Percentiles rank a stretch among this genome's conserved stretches.
These are phyloP conservation scores for Stegodyphus dumicola DNA, from an alignment of 1,140 invertebrate species.

Conservation along the genomic window DNA sequence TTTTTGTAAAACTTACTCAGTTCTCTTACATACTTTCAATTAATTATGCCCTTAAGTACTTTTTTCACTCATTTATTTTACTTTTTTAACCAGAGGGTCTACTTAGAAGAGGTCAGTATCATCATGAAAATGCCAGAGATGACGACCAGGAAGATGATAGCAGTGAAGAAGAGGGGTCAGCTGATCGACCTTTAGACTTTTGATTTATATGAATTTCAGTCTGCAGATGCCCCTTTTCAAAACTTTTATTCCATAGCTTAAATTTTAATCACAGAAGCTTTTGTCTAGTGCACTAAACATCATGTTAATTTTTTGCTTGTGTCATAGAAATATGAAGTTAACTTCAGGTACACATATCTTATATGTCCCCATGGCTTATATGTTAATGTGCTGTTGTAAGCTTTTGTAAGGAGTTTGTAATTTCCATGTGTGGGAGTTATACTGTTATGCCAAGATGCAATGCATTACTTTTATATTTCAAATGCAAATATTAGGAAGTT, in stretches of 20 bases:
- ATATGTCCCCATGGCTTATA: slow-evolving; percentile 33
- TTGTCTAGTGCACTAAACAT: slow-evolving; percentile 43
- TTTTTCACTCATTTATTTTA: no score
- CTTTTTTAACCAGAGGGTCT: slow-evolving; percentile 17
- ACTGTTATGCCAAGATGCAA: not conserved
- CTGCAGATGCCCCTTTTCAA: slow-evolving; percentile 54
- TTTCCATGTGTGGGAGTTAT: slow-evolving; percentile 15
- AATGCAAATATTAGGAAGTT: no score
- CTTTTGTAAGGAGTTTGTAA: slow-evolving; percentile 42
- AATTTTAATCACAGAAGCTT: slow-evolving; percentile 33
- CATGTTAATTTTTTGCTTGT: slow-evolving; percentile 41
- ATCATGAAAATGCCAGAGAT: slow-evolving; percentile 20
- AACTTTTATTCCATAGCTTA: not conserved
- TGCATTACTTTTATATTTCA: slow-evolving; percentile 26
- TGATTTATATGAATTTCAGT: slow-evolving; percentile 14
- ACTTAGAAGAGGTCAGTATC: slow-evolving; percentile 17
- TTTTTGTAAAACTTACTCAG: no score
- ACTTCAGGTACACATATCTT: slow-evolving; percentile 54
- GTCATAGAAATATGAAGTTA: slow-evolving; percentile 2
- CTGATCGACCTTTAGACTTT: slow-evolving; percentile 57
- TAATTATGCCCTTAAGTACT: no score
- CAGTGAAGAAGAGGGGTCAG: slow-evolving; percentile 58
- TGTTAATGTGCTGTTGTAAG: slow-evolving; percentile 28
- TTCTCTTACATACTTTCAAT: no score
- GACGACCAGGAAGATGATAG: slow-evolving; percentile 54